phyloP scores from a whole-genome alignment of 2,113 vertebrate genomes.

The Cololabis saira region DNA sequence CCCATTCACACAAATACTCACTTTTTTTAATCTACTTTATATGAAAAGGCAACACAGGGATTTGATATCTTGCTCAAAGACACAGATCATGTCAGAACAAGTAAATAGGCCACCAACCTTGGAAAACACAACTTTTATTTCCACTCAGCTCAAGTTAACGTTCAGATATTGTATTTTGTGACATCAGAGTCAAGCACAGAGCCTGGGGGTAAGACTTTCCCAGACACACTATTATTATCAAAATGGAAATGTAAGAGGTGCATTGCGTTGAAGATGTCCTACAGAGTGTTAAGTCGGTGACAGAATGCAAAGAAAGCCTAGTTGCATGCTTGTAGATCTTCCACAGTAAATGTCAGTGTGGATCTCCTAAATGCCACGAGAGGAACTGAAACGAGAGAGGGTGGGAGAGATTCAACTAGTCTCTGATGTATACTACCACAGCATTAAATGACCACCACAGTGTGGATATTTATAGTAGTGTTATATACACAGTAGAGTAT shows the following conservation, averaged over 20 bases:
- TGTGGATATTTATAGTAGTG: constrained; percentile 28
- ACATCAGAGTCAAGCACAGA: background rate
- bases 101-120: too few species aligned
- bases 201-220: constrained; percentile 6
- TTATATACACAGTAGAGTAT: background rate
- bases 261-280: constrained; percentile 35
- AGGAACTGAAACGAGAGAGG: constrained; percentile 67
- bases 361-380: constrained; percentile 55
- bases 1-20: too few species aligned
- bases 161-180: background rate
- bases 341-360: constrained; percentile 65
- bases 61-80: too few species aligned
- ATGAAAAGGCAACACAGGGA: too few species aligned
- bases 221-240: constrained; percentile 33
- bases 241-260: constrained; percentile 24
- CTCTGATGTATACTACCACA: constrained; percentile 25
- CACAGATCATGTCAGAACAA: too few species aligned
- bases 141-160: background rate
- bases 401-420: constrained; percentile 36
- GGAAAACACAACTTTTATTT: background rate
- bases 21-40: too few species aligned
- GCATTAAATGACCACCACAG: constrained; percentile 17
- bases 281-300: constrained; percentile 33
- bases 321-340: constrained; percentile 40
- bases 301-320: constrained; percentile 57